A percentile compares a stretch with the other conserved stretches of the same genome.
phyloP scores from a whole-genome alignment of 2,888 invertebrate genomes.

The Globia sparganii region DNA sequence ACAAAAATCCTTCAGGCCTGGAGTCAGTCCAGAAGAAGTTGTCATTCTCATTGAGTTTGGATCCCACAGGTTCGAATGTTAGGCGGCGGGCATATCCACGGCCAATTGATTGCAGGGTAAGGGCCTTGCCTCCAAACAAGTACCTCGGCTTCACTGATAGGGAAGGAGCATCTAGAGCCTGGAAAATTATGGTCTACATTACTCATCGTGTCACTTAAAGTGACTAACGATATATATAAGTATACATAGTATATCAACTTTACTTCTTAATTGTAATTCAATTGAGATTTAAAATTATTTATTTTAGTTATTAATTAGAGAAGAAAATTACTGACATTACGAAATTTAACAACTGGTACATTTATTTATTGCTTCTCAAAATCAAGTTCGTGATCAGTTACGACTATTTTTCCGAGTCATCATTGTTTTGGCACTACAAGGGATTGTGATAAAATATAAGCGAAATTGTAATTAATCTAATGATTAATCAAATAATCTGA shows the following conservation, averaged over 20 bases:
- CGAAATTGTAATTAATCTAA: conserved; percentile 28
- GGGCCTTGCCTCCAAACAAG: conserved; percentile 92
- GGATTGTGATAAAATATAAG: conserved; percentile 25
- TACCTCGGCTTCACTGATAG: conserved; percentile 88
- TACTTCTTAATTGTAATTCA: conserved; percentile 23
- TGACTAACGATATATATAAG: conserved; percentile 9
- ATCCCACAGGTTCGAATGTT: conserved; percentile 92
- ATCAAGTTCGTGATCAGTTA: conserved; percentile 68
- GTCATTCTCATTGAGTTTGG: conserved; percentile 91
- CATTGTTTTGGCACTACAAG: neutral
- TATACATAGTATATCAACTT: conserved; percentile 9
- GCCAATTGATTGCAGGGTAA: conserved; percentile 92
- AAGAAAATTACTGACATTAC: conserved; percentile 57
- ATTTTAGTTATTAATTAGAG: conserved; percentile 55
- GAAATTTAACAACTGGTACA: conserved; percentile 16
- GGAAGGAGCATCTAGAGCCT: conserved; percentile 85
- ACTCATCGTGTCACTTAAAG: conserved; percentile 40
- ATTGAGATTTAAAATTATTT: conserved; percentile 1
- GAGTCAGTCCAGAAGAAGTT: conserved; percentile 96
- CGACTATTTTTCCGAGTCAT: conserved; percentile 76
- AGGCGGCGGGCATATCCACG: conserved; percentile 93
- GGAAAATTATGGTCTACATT: conserved; percentile 79
- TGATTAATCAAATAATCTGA: conserved; percentile 37
- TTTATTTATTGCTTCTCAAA: conserved; percentile 49
- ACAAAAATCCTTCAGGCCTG: conserved; percentile 93